These are phyloP conservation scores for Philereme vetulata DNA, from an alignment of 2,888 invertebrate genomes.

Conservation along the genomic window DNA sequence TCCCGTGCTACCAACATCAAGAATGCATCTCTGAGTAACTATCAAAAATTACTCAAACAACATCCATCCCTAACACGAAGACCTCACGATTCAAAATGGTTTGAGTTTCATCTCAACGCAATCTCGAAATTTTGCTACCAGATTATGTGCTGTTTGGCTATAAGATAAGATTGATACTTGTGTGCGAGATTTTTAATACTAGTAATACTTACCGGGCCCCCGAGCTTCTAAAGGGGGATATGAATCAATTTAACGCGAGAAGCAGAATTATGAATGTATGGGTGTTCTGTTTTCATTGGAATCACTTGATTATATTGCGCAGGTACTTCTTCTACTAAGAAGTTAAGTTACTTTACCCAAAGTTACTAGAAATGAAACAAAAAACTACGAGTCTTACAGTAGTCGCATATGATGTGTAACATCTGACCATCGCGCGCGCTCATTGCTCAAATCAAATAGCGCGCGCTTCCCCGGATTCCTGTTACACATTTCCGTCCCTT, in stretches of 20 bases:
- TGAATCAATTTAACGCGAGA: constrained; percentile 60
- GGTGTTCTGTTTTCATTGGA: constrained; percentile 20
- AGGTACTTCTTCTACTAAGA: not conserved
- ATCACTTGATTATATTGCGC: constrained; percentile 20
- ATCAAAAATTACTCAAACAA: constrained; percentile 12
- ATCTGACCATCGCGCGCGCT: too few species aligned
- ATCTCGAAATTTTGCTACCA: constrained; percentile 21
- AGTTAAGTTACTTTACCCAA: too few species aligned
- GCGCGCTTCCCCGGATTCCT: too few species aligned
- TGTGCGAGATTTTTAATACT: constrained; percentile 15
- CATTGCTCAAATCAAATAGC: too few species aligned
- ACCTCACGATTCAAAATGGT: constrained; percentile 16
- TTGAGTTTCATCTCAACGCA: constrained; percentile 18
- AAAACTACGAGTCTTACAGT: too few species aligned
- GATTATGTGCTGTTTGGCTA: too few species aligned
- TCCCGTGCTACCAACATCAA: constrained; percentile 40
- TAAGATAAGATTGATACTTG: constrained; percentile 28
- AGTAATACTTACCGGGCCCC: constrained; percentile 43
- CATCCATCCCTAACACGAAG: not conserved
- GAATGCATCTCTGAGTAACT: constrained; percentile 42
- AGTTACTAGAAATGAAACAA: too few species aligned
- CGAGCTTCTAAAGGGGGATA: constrained; percentile 45
- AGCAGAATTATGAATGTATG: constrained; percentile 38
- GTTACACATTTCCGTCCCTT: too few species aligned
- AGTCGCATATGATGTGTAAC: too few species aligned